Percentiles rank a stretch among this genome's conserved stretches.
phyloP scores from a whole-genome alignment of 2,888 invertebrate species.

The Ectemnius continuus region DNA sequence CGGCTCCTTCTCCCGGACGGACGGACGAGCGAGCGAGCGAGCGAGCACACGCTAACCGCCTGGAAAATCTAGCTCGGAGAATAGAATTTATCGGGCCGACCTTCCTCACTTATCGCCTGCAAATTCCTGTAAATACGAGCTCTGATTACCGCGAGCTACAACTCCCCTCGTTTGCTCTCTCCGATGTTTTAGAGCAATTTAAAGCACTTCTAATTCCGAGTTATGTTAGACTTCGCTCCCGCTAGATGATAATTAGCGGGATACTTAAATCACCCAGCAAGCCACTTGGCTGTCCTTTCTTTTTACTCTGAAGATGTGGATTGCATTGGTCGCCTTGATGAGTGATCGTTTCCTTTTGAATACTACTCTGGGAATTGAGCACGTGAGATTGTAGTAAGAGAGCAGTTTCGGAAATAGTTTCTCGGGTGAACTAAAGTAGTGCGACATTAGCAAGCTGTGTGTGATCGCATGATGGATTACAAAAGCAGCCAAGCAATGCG shows the following conservation, averaged over 20 bases:
- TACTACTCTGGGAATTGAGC: too few species aligned
- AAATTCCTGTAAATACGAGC: not conserved
- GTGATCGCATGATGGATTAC: not conserved
- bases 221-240: slow-evolving; percentile 34
- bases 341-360: too few species aligned
- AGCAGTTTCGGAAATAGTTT: too few species aligned
- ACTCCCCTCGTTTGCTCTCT: not conserved
- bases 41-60: slow-evolving; percentile 25
- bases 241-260: not conserved
- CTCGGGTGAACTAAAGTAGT: too few species aligned
- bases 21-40: too few species aligned
- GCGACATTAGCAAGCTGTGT: not conserved
- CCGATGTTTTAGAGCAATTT: not conserved
- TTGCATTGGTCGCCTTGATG: too few species aligned
- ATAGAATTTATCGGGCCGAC: slow-evolving; percentile 9
- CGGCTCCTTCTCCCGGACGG: slow-evolving; percentile 14
- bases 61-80: slow-evolving; percentile 33
- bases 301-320: too few species aligned
- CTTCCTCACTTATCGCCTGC: slow-evolving; percentile 2
- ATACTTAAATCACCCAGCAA: too few species aligned
- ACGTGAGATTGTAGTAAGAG: too few species aligned
- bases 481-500: not conserved
- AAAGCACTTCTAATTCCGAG: slow-evolving; percentile 45
- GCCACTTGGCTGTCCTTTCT: too few species aligned
- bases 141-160: not conserved